Evolutionary conservation across 2,113 vertebrate genomes (phyloP).

Genomic region (Thamnophis sirtalis): DNA sequence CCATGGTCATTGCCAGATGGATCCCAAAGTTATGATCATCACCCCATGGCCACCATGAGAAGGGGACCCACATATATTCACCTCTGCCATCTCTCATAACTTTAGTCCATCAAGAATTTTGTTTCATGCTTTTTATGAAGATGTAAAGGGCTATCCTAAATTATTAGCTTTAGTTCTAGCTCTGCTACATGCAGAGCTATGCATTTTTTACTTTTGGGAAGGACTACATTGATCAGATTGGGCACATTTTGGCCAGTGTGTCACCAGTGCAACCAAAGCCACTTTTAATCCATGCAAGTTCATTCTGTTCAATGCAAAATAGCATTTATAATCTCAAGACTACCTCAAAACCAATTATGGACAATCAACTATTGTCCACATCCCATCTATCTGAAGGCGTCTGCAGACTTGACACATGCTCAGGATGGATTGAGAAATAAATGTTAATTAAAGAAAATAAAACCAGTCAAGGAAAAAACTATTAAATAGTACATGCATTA

Average conservation of each 20-base stretch:
- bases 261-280: not conserved
- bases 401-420: not conserved
- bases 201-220: not conserved
- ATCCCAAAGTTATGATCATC: not conserved
- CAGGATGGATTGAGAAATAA: not conserved
- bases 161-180: not conserved
- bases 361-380: not conserved
- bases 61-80: not conserved
- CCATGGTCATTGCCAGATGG: not conserved
- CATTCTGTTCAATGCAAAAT: not conserved
- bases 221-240: not conserved
- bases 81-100: not conserved
- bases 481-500: not conserved
- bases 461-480: not conserved
- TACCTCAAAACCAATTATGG: not conserved
- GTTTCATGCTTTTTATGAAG: not conserved
- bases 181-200: not conserved
- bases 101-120: not conserved
- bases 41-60: not conserved
- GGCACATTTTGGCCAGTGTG: not conserved
- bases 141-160: not conserved
- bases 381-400: not conserved
- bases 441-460: not conserved
- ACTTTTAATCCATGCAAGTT: not conserved
- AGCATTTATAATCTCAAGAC: not conserved